Evolutionary conservation across 2,888 invertebrate genomes (phyloP), one percentile per base, ranked within the genome.

Genomic region (Epistrophe grossulariae): DNA sequence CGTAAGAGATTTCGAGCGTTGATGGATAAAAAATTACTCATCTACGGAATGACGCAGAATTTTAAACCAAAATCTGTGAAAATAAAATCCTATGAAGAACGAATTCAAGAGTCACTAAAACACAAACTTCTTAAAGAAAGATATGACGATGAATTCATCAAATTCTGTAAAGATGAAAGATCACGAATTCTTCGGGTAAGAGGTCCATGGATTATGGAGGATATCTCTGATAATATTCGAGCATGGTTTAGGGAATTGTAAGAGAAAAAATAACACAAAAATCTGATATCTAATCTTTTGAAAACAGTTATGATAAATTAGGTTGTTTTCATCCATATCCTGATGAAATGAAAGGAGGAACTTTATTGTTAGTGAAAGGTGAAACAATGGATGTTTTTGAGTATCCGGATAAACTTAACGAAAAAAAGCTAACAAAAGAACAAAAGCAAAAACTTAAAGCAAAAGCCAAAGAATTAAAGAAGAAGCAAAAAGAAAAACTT

Each of bases 161-260:
- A 93, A 85, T 90, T 93, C 64, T 91, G 93, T 48, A 89, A 92
- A 43, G 92, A 93, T 71, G 94, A 94, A 89, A 92, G 93, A 80
- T 92, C 91, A 0, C 90, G 94, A 71, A 91, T 94, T 17, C 88
- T 94, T n/a, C 90, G 93, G 78, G 90, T 94, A 0, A 90, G 93
- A 8, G 92, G 92, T 10, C 94, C 94, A 0, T 93, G 94, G 79
- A 93, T 97, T 89, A 94, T 95, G 92, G 96, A 97, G 90, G 95
- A 95, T 88, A 95, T 96, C 90, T 94, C 95, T 48, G 96, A 96
- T 88, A 96, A 96, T 91, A 95, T 97, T 84, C 93, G 96, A 40
- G 95, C 94, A 82, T 97, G 96, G 96, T 96, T 96, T 90, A 90
- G 94, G 43, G 93, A 94, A 88, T 96, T 95, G 95, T 95, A 95